Evolutionary conservation across 2,888 invertebrate genomes (phyloP).

Genomic region (Cantharis rustica): DNA sequence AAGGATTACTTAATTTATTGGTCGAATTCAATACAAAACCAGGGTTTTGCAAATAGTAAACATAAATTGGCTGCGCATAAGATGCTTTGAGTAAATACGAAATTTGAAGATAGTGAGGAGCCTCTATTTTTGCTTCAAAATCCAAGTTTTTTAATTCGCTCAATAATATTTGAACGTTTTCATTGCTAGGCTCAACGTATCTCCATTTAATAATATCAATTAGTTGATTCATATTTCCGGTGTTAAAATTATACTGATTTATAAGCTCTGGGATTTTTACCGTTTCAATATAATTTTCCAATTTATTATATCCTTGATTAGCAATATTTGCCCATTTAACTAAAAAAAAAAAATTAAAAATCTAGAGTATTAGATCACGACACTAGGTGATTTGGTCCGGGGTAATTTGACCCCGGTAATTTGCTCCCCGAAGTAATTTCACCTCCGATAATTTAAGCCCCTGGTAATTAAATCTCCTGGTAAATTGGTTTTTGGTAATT

Average conservation of each 20-base stretch:
- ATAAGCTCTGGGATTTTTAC: slow-evolving; percentile 65
- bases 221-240: slow-evolving; percentile 42
- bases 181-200: slow-evolving; percentile 57
- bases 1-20: slow-evolving; percentile 49
- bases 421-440: too few relatives aligned
- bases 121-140: slow-evolving; percentile 62
- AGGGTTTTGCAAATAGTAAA: slow-evolving; percentile 62
- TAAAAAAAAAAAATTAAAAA: slow-evolving; percentile 46
- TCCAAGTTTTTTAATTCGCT: slow-evolving; percentile 62
- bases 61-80: slow-evolving; percentile 58
- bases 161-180: slow-evolving; percentile 53
- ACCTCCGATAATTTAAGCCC: too few relatives aligned
- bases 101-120: slow-evolving; percentile 63
- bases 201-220: slow-evolving; percentile 63
- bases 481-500: too few relatives aligned
- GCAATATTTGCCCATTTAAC: slow-evolving; percentile 65
- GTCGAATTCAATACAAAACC: slow-evolving; percentile 60
- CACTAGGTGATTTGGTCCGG: too few relatives aligned
- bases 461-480: too few relatives aligned
- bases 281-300: slow-evolving; percentile 63
- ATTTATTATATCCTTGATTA: slow-evolving; percentile 59
- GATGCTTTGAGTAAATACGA: slow-evolving; percentile 43
- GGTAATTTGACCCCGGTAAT: too few relatives aligned
- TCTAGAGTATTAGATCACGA: too few relatives aligned
- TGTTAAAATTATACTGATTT: slow-evolving; percentile 52